A percentile compares a stretch with the other conserved stretches of the same genome.
These are phyloP conservation scores for Nesoenas mayeri DNA, from an alignment of 2,113 vertebrate species.

Conservation along the genomic window DNA sequence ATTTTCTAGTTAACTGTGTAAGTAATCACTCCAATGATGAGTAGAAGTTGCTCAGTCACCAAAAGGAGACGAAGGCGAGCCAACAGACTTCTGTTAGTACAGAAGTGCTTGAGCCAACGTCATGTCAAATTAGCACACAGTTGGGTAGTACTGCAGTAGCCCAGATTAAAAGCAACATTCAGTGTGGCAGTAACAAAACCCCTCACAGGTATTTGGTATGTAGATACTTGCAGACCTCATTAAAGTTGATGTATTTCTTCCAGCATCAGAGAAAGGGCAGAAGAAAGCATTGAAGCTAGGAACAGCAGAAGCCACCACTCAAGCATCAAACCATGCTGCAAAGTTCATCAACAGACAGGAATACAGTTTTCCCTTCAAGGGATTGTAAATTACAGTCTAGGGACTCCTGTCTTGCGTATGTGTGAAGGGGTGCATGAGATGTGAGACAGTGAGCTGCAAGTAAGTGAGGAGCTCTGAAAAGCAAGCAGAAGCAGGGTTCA, in stretches of 20 bases:
- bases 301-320: neutral
- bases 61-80: neutral
- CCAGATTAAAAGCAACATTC: neutral
- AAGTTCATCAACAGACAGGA: neutral
- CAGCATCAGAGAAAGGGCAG: neutral
- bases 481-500: neutral
- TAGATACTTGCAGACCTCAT: neutral
- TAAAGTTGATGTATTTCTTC: neutral
- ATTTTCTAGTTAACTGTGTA: neutral
- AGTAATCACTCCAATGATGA: neutral
- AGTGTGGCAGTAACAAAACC: neutral
- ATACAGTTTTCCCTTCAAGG: neutral
- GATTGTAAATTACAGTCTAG: neutral
- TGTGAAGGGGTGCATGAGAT: fast-evolving
- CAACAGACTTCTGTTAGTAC: neutral
- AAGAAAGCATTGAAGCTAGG: neutral
- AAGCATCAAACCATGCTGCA: neutral
- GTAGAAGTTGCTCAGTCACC: neutral
- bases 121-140: neutral
- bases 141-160: neutral
- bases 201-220: neutral
- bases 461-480: neutral
- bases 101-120: neutral
- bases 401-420: neutral
- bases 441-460: neutral